These are phyloP conservation scores for Crotalus helleri DNA, from an alignment of 2,113 vertebrate genomes.

Conservation along the genomic window DNA sequence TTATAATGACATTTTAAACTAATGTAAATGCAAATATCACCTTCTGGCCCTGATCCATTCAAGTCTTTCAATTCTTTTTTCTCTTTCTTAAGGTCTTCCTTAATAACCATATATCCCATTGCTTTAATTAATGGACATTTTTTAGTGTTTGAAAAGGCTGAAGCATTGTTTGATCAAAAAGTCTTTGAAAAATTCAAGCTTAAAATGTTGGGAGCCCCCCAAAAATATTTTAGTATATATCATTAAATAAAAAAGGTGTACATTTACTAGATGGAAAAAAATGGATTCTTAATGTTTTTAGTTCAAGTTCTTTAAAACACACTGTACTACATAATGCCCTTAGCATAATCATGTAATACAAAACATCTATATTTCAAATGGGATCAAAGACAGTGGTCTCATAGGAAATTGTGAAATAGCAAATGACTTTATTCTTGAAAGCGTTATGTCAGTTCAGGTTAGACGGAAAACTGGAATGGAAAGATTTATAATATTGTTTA, in stretches of 20 bases:
- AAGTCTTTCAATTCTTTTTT: background rate
- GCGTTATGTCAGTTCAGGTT: slow-evolving; percentile 48
- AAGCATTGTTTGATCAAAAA: slow-evolving; percentile 29
- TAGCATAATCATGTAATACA: slow-evolving; percentile 33
- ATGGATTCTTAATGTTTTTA: background rate
- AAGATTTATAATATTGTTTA: background rate
- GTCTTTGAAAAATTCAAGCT: slow-evolving; percentile 24
- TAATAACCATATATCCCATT: background rate
- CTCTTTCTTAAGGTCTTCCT: background rate
- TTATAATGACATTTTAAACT: background rate
- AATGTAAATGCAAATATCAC: background rate
- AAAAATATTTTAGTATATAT: background rate
- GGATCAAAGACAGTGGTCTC: slow-evolving; percentile 31
- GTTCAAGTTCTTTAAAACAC: slow-evolving; percentile 12
- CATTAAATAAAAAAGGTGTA: background rate
- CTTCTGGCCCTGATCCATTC: background rate
- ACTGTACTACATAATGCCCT: background rate
- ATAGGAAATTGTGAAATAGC: slow-evolving; percentile 38
- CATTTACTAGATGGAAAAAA: background rate
- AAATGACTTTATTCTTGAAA: slow-evolving; percentile 45
- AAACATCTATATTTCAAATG: slow-evolving; percentile 50
- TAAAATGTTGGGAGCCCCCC: background rate
- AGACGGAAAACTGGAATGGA: slow-evolving; percentile 27
- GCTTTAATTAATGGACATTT: slow-evolving; percentile 16
- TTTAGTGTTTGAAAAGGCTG: slow-evolving; percentile 23